Percentiles rank a stretch among this genome's conserved stretches.
Evolutionary conservation across 2,888 invertebrate genomes (phyloP).

Genomic region (Alcis repandata): DNA sequence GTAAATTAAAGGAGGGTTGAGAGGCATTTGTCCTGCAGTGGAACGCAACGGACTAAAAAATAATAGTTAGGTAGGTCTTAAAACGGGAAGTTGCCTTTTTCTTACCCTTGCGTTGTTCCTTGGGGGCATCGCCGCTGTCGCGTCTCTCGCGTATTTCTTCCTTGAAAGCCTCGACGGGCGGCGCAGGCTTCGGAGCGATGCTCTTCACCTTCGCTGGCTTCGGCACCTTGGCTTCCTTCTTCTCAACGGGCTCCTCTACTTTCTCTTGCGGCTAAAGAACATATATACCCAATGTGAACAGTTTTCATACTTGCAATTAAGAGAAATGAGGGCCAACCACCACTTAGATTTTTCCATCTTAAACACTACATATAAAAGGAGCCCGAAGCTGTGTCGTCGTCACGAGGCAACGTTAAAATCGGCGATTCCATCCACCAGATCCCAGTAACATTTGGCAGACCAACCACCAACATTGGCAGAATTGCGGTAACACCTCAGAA

Average conservation of each 20-base stretch:
- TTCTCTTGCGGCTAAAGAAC: constrained; percentile 61
- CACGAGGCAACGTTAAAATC: too few relatives aligned
- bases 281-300: not conserved
- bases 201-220: constrained; percentile 64
- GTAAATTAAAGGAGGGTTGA: too few relatives aligned
- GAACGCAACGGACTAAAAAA: too few relatives aligned
- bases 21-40: too few relatives aligned
- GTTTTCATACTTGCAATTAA: not conserved
- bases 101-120: constrained; percentile 80
- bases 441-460: too few relatives aligned
- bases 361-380: not conserved
- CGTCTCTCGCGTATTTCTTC: constrained; percentile 70
- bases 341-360: not conserved
- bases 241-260: constrained; percentile 72
- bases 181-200: constrained; percentile 51
- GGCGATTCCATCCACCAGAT: too few relatives aligned
- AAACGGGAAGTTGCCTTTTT: not conserved
- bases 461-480: too few relatives aligned
- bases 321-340: not conserved
- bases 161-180: constrained; percentile 61
- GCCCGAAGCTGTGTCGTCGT: too few relatives aligned
- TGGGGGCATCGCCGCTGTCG: constrained; percentile 68
- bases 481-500: too few relatives aligned
- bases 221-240: constrained; percentile 65
- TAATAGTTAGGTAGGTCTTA: not conserved